Percentiles rank a stretch among this genome's conserved stretches.
Evolutionary conservation across 2,797 vertebrate genomes (phyloP).

Genomic region (Ctenopoma kingsleyae): DNA sequence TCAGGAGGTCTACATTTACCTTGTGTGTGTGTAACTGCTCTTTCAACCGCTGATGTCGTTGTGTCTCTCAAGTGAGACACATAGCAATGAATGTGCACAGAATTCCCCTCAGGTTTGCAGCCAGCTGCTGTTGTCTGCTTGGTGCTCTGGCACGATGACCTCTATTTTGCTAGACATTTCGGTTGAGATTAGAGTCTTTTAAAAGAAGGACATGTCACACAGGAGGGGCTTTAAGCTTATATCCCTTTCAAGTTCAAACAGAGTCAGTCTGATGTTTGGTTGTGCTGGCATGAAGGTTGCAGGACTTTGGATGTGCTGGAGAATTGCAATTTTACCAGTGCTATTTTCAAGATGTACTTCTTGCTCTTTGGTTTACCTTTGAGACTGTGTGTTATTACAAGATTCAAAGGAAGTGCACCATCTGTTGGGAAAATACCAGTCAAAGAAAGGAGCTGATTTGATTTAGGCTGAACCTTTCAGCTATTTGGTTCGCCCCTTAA

Average conservation of each 20-base stretch:
- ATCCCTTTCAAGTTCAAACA: conserved; percentile 84
- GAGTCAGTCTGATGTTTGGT: conserved; percentile 74
- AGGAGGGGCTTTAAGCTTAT: conserved; percentile 75
- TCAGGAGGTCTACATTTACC: conserved; percentile 44
- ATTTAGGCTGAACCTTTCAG: conserved; percentile 39
- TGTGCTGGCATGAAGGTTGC: conserved; percentile 66
- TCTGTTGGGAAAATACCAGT: conserved; percentile 38
- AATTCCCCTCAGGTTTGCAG: conserved; percentile 72
- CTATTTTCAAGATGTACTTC: conserved; percentile 60
- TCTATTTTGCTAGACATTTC: conserved; percentile 82
- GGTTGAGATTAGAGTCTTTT: conserved; percentile 82
- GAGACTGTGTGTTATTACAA: conserved; percentile 42
- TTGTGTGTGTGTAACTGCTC: conserved; percentile 53
- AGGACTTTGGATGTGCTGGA: conserved; percentile 55
- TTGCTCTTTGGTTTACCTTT: conserved; percentile 46
- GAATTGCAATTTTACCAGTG: conserved; percentile 69
- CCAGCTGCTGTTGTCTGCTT: conserved; percentile 69
- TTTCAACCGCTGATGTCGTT: conserved; percentile 48
- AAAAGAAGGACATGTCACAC: conserved; percentile 80
- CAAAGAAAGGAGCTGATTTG: conserved; percentile 48
- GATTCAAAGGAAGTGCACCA: conserved; percentile 43
- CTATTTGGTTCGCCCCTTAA: conserved; percentile 42
- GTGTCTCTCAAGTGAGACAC: conserved; percentile 62
- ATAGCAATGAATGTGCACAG: conserved; percentile 61
- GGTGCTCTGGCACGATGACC: conserved; percentile 73